Conservation (phyloP, 2,888 invertebrate genomes). For the Mythimna vitellina region DNA sequence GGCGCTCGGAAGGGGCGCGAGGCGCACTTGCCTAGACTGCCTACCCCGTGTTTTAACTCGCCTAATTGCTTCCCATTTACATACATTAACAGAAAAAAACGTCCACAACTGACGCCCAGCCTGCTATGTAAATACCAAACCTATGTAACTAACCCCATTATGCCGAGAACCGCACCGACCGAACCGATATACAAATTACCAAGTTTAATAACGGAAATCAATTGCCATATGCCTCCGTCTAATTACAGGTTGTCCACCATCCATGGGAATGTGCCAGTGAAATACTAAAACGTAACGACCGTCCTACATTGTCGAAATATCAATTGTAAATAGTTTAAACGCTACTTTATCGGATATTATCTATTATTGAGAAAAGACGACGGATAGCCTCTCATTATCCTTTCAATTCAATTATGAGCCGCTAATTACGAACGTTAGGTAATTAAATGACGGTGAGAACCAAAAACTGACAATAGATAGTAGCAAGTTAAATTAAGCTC, state of each 20-base stretch:
- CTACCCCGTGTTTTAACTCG: slow-evolving; percentile 90
- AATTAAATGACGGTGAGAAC: slow-evolving; percentile 88
- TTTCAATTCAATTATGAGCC: slow-evolving; percentile 84
- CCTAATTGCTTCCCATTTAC: slow-evolving; percentile 90
- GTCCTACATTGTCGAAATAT: slow-evolving; percentile 70
- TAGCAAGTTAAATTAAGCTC: slow-evolving; percentile 78
- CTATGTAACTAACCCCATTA: slow-evolving; percentile 68
- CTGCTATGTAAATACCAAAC: slow-evolving; percentile 83
- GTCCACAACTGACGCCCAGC: slow-evolving; percentile 84
- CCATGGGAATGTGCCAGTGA: slow-evolving; percentile 73
- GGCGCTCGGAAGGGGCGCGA: slow-evolving; percentile 83
- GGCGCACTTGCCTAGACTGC: slow-evolving; percentile 88
- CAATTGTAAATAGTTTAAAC: slow-evolving; percentile 72
- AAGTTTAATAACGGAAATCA: slow-evolving; percentile 84
- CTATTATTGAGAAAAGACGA: slow-evolving; percentile 79
- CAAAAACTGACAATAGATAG: slow-evolving; percentile 84
- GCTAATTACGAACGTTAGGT: slow-evolving; percentile 85
- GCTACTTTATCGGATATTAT: slow-evolving; percentile 76
- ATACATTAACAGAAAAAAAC: slow-evolving; percentile 89
- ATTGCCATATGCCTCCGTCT: slow-evolving; percentile 75
- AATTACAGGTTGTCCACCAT: slow-evolving; percentile 74
- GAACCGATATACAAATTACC: slow-evolving; percentile 78
- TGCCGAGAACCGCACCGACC: slow-evolving; percentile 75
- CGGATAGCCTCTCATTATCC: slow-evolving; percentile 82
- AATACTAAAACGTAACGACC: slow-evolving; percentile 54